phyloP scores from a whole-genome alignment of 2,797 vertebrate genomes.

The Podarcis siculus region DNA sequence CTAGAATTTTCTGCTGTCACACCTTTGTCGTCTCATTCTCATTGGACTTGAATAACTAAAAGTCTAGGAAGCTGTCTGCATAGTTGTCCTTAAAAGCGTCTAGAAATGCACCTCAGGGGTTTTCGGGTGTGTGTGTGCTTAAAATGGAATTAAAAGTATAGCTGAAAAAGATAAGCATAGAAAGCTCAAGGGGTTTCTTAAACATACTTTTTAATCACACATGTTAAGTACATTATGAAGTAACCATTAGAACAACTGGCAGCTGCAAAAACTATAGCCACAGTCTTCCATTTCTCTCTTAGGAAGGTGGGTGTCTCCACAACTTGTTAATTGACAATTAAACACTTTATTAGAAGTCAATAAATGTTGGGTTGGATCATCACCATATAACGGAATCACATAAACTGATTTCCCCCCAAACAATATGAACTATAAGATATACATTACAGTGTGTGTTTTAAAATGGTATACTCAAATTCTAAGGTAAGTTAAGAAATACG shows the following conservation, averaged over 20 bases:
- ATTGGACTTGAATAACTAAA: conserved; percentile 31
- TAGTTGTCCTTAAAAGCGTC: conserved; percentile 33
- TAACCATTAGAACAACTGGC: not conserved
- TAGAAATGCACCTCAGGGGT: not conserved
- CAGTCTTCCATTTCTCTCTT: not conserved
- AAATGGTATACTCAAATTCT: not conserved
- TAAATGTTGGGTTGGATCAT: conserved; percentile 4
- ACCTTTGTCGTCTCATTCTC: conserved; percentile 42
- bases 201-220: not conserved
- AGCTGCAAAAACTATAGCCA: not conserved
- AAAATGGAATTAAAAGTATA: conserved; percentile 1
- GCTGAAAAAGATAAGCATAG: conserved; percentile 6
- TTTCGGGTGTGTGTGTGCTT: not conserved
- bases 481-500: not conserved
- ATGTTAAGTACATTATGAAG: not conserved
- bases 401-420: not conserved
- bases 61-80: conserved; percentile 30
- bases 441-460: not conserved
- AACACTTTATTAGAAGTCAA: not conserved
- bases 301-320: not conserved
- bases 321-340: too few relatives aligned
- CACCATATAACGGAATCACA: not conserved
- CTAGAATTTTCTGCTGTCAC: conserved; percentile 1
- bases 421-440: not conserved
- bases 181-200: conserved; percentile 35